phyloP scores from a whole-genome alignment of 2,113 vertebrate genomes.

The Spermophilus dauricus region DNA sequence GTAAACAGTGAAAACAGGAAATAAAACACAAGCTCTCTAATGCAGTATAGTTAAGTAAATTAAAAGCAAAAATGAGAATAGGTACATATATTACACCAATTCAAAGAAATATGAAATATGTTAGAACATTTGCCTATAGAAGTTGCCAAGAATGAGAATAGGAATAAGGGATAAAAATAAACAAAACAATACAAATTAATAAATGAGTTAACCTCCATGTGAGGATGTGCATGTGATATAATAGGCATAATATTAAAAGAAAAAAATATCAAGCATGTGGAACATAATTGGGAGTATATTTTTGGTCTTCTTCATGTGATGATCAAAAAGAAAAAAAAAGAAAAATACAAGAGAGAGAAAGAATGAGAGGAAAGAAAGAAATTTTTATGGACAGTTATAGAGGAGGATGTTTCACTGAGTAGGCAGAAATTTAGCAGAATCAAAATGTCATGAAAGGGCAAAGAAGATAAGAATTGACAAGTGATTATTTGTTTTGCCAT shows the following conservation, averaged over 20 bases:
- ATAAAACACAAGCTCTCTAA: not conserved
- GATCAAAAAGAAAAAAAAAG: not conserved
- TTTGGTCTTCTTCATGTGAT: not conserved
- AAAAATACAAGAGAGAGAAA: not conserved
- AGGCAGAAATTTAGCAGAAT: not conserved
- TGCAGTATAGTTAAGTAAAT: conserved; percentile 2
- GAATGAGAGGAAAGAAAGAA: not conserved
- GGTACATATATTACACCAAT: not conserved
- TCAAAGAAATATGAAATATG: not conserved
- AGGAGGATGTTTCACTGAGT: not conserved
- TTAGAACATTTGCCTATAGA: not conserved
- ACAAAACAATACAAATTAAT: not conserved
- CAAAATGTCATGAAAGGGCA: conserved; percentile 41
- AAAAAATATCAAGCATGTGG: not conserved
- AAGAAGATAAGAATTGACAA: conserved; percentile 37
- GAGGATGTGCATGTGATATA: not conserved
- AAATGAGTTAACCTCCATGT: not conserved
- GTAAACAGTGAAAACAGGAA: not conserved
- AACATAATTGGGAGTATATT: not conserved
- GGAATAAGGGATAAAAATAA: not conserved
- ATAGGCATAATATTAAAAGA: not conserved
- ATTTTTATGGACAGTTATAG: not conserved
- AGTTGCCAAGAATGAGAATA: not conserved
- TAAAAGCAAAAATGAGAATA: not conserved
- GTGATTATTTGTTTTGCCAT: not conserved